Base-by-base conservation (phyloP, 1,140 invertebrate genomes). In the Sminthurides bifidus region DNA sequence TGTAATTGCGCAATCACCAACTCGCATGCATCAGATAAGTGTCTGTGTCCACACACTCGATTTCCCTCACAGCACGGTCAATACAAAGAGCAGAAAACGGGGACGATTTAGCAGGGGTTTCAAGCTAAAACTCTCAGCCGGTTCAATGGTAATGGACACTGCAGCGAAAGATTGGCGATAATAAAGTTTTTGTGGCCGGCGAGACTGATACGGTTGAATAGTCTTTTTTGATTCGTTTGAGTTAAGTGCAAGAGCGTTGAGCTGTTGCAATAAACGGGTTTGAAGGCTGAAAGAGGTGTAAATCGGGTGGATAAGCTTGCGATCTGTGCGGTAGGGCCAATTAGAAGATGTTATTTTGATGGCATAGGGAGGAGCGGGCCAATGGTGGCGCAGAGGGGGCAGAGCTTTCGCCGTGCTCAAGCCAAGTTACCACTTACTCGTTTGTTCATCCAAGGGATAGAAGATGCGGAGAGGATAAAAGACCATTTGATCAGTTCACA, bases 301-400 rank as follows among this genome's bases (percentile, higher is more conserved):
- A 45, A 33, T 58, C 40, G 49, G 29, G 30, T 33, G 21, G 50
- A 51, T 48, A 52, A 31, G 40, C 43, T 33, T 19, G 29, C 21
- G 29, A 1, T 35, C 17, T 41, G 10, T 52, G 49, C 45, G 56
- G 49, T 52, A 21, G 27, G 50, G 49, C 49, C 56, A 46, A 57
- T 57, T 52, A 46, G 19, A 29, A 21, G 37, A 37, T 26, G 49
- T 24, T 46, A 40, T 38, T 44, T 52, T 58, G 55, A 57, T 57
- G 55, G 49, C 12, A 2, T 31, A 17, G 46, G 55, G 48, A 15
- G 55, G 29, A 45, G 41, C 21, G 1, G 31, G 37, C 56, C 56
- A 45, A 58, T 44, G 10, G 21, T 19, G 29, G 37, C 14, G 41
- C 17, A 41, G 49, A 41, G 54, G 50, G 21, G 8, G 48, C n/a